Percentiles rank a stretch among this genome's conserved stretches.
Evolutionary conservation across 2,888 invertebrate species (phyloP).

Genomic region (Leptinotarsa juncta): DNA sequence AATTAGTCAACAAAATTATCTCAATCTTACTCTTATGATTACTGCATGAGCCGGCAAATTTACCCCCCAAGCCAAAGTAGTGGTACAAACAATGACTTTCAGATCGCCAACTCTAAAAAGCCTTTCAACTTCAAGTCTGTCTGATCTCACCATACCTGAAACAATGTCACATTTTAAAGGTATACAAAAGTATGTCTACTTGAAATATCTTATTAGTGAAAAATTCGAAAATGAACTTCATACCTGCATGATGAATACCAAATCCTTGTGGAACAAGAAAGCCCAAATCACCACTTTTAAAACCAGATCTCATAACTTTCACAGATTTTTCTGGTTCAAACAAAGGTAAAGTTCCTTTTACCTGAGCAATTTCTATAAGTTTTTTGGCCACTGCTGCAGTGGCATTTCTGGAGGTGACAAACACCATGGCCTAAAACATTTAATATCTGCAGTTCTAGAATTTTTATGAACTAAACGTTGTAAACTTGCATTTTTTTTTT

Average conservation of each 20-base stretch:
- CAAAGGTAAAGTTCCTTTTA: conserved; percentile 76
- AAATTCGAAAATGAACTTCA: not conserved
- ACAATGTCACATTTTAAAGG: conserved; percentile 30
- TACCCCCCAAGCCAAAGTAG: conserved; percentile 99
- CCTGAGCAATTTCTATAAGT: conserved; percentile 84
- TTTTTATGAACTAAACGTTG: not conserved
- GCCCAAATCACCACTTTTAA: conserved; percentile 83
- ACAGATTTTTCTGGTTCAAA: conserved; percentile 78
- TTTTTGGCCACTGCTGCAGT: conserved; percentile 90
- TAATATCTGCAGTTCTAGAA: not conserved
- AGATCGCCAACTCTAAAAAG: conserved; percentile 90
- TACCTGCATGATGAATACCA: conserved; percentile 97
- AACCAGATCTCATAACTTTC: conserved; percentile 77
- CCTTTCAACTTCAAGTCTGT: conserved; percentile 73
- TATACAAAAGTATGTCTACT: not conserved
- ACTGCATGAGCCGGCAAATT: conserved; percentile 99
- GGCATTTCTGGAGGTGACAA: conserved; percentile 97
- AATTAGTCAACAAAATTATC: not conserved
- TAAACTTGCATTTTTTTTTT: no score
- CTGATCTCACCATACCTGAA: conserved; percentile 70
- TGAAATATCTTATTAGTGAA: not conserved
- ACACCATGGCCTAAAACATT: conserved; percentile 81
- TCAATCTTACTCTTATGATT: conserved; percentile 81
- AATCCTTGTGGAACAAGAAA: conserved; percentile 90
- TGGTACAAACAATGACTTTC: conserved; percentile 93